phyloP scores from a whole-genome alignment of 2,113 vertebrate genomes.

The Ranitomeya imitator region DNA sequence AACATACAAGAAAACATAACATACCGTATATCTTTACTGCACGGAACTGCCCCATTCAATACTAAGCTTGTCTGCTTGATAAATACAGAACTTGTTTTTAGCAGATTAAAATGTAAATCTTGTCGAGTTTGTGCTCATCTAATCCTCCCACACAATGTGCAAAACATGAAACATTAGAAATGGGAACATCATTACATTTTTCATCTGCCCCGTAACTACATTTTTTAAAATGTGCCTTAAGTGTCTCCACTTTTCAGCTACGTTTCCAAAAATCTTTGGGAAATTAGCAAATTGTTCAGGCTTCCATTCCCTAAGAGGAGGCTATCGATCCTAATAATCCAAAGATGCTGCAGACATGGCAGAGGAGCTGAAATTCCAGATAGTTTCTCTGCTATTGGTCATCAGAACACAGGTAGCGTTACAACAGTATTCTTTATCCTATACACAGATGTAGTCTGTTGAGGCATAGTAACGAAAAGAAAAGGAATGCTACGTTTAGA shows the following conservation, averaged over 20 bases:
- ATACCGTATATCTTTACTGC: not conserved
- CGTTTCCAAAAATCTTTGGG: not conserved
- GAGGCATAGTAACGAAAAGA: too few relatives aligned
- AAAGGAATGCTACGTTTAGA: too few relatives aligned
- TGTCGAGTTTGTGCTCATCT: constrained; percentile 9
- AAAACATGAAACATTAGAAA: constrained; percentile 2
- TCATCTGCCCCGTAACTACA: not conserved
- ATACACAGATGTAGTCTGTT: not conserved
- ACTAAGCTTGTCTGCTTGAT: not conserved
- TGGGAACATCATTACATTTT: not conserved
- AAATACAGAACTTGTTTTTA: not conserved
- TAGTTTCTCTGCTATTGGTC: not conserved
- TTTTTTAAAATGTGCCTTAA: not conserved
- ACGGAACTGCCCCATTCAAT: not conserved
- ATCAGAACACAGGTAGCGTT: not conserved
- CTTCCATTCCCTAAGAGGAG: not conserved
- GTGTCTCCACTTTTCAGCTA: not conserved
- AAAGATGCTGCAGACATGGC: not conserved
- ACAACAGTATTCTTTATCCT: not conserved
- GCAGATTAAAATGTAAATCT: not conserved
- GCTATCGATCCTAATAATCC: not conserved
- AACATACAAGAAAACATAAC: not conserved
- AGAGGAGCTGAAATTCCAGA: not conserved
- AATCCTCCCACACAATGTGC: not conserved
- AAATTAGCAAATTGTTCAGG: not conserved